Conservation (phyloP, 2,797 vertebrate species). For the Salarias fasciatus region DNA sequence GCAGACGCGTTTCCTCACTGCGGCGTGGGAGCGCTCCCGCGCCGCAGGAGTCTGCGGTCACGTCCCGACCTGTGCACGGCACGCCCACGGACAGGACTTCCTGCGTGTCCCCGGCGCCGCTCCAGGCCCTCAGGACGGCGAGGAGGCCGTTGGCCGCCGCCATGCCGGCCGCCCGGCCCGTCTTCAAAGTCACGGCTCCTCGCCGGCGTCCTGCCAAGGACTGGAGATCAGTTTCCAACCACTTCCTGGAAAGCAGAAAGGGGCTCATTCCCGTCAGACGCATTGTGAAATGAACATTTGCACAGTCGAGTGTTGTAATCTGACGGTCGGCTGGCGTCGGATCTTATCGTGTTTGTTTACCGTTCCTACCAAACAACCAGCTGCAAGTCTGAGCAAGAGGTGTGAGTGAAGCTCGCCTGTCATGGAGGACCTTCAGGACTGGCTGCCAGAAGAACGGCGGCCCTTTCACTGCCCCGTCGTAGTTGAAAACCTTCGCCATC, state of each 20-base stretch:
- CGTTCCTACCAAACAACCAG: too few relatives aligned
- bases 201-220: conserved; percentile 58
- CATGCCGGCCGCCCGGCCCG: conserved; percentile 61
- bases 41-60: neutral
- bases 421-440: conserved; percentile 81
- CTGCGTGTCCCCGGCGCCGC: conserved; percentile 63
- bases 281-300: neutral
- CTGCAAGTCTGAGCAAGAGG: too few relatives aligned
- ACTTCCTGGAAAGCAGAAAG: conserved; percentile 75
- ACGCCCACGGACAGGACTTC: conserved; percentile 87
- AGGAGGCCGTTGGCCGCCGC: conserved; percentile 83
- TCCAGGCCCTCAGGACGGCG: conserved; percentile 87
- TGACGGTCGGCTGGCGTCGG: too few relatives aligned
- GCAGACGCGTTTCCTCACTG: too few relatives aligned
- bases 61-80: conserved; percentile 81
- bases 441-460: conserved; percentile 82
- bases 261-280: too few relatives aligned
- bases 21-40: too few relatives aligned
- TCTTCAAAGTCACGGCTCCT: conserved; percentile 54
- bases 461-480: conserved; percentile 84
- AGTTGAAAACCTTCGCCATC: conserved; percentile 84
- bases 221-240: conserved; percentile 84
- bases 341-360: too few relatives aligned
- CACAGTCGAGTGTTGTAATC: neutral
- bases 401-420: conserved; percentile 78